These are phyloP conservation scores for Muricea muricata DNA, from an alignment of 92 coral and sea anemone species.

Conservation along the genomic window DNA sequence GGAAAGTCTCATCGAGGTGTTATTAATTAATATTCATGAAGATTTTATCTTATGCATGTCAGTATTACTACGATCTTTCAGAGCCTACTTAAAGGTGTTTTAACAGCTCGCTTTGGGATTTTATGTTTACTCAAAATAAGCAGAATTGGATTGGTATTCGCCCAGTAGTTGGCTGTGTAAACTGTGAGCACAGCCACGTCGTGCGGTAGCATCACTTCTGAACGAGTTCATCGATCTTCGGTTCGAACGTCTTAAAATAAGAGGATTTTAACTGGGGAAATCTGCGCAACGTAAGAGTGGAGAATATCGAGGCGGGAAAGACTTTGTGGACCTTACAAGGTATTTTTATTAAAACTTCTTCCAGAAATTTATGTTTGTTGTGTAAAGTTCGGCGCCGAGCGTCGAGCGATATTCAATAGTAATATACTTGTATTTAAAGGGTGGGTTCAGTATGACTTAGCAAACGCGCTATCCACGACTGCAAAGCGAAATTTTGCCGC, in stretches of 20 bases:
- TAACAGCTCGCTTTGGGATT: background rate
- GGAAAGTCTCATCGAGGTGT: too few species aligned
- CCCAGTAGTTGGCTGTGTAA: background rate
- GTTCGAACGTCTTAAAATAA: too few species aligned
- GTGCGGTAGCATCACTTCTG: too few species aligned
- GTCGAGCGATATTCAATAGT: background rate
- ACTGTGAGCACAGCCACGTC: too few species aligned
- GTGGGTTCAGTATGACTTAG: too few species aligned
- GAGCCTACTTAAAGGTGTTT: background rate
- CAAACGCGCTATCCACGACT: too few species aligned
- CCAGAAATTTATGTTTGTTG: background rate
- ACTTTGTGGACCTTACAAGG: background rate
- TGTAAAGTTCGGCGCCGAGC: background rate
- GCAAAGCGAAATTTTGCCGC: too few species aligned
- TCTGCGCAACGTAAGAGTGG: background rate
- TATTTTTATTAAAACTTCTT: background rate
- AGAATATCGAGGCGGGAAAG: background rate
- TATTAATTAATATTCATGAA: background rate
- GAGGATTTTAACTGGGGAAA: background rate
- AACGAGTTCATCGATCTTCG: too few species aligned
- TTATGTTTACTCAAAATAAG: background rate
- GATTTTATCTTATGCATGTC: background rate
- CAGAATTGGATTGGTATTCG: background rate
- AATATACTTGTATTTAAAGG: too few species aligned
- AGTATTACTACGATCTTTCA: background rate